Base-by-base conservation (phyloP, 2,113 vertebrate species). In the Neolamprologus longior region DNA sequence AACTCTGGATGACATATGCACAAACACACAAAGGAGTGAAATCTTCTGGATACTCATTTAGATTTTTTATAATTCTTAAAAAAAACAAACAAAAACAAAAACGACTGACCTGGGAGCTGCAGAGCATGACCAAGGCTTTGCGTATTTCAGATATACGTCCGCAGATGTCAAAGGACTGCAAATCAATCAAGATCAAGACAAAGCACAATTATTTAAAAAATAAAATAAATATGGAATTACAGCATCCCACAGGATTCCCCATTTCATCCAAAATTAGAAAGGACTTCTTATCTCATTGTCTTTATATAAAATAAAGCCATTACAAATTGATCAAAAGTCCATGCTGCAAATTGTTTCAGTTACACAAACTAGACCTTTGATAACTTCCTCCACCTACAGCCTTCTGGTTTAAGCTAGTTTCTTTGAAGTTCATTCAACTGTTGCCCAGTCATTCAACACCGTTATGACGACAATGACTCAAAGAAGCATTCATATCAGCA, bases 111-210 rank as follows among this genome's bases (percentile, higher is more conserved):
- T 99, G 99, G 19, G 98, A 95, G 83, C 97, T 97, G 89, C 98
- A 99, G 11, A 99, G 96, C 52, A 98, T 95, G 58, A 96, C 97
- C 89, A 98, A 71, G 0, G 98, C 98, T 93, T 98, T 99, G 66
- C 97, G 96, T 35, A 99, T 96, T 6, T 97, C 97, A 3, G 98
- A 98, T 78, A 99, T 73, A 0, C 98, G 97, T 61, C 98, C 97
- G 85, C 98, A 99, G 91, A 99, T 97, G 93, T 99, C 99, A 55
- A 99, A 98, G 4, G 98, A 98, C 99, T 99, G 95, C 54, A 87
- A 82, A 63, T 55, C 9, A 73, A 58, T 9, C 14, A 45, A n/a
- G 82, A 66, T 11, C 17, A 50, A n/a, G 11, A 83, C 10, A 53
- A 42, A 26, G 12, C 6, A 37, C 40, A 24, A 11, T 81, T 7